A percentile compares a stretch with the other conserved stretches of the same genome.
Evolutionary conservation across 2,888 invertebrate species (phyloP).

Genomic region (Allolobophora icterica): DNA sequence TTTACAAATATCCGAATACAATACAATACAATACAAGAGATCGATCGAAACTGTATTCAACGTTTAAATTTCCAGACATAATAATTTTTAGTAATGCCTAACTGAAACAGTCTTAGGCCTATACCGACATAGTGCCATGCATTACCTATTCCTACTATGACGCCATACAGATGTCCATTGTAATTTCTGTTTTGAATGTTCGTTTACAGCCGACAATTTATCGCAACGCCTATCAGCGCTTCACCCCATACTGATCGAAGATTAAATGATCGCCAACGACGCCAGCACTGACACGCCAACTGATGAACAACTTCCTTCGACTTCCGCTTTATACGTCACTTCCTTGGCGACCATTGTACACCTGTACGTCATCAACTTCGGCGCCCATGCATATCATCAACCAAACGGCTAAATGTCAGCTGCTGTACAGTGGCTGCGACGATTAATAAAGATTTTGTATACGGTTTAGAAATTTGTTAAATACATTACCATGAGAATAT

Average conservation of each 20-base stretch:
- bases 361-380: neutral
- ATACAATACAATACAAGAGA: too few species aligned
- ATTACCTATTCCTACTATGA: neutral
- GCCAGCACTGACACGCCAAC: neutral
- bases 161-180: neutral
- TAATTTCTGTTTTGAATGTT: neutral
- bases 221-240: neutral
- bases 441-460: neutral
- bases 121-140: too few species aligned
- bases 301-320: constrained; percentile 17
- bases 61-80: neutral
- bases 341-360: neutral
- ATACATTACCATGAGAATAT: too few species aligned
- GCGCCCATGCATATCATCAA: neutral
- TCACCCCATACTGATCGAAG: neutral
- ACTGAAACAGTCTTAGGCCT: neutral
- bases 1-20: too few species aligned
- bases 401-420: neutral
- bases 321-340: neutral
- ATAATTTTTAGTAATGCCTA: neutral
- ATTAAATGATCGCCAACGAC: neutral
- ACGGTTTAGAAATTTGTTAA: too few species aligned
- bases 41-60: neutral
- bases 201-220: neutral
- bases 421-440: neutral